Conservation (phyloP, 1,140 invertebrate species). For the Drosophila trapezifrons region DNA sequence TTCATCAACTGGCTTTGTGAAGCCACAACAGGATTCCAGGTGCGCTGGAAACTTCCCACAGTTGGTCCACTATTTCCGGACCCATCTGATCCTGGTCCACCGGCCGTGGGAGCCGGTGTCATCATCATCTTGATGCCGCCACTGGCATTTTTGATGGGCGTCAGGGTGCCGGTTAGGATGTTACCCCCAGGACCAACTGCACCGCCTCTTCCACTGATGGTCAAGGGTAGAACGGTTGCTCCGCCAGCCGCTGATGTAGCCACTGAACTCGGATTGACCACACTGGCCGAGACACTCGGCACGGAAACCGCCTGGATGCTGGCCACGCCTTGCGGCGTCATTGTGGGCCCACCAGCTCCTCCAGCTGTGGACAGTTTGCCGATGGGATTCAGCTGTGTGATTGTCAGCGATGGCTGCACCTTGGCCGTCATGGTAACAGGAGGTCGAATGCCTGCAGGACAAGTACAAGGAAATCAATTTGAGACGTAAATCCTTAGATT, state of each 20-base stretch:
- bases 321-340: conserved; percentile 68
- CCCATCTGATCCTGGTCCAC: conserved; percentile 1
- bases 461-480: background rate
- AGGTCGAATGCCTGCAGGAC: conserved; percentile 59
- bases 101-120: conserved; percentile 59
- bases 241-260: conserved; percentile 62
- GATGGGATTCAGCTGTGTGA: conserved; percentile 78
- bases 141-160: conserved; percentile 74
- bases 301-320: conserved; percentile 72
- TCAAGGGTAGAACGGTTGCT: conserved; percentile 75
- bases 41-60: conserved; percentile 38
- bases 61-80: conserved; percentile 10
- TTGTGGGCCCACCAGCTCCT: conserved; percentile 30
- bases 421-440: conserved; percentile 81
- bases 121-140: conserved; percentile 81
- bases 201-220: conserved; percentile 67
- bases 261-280: conserved; percentile 51
- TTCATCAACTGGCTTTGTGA: conserved; percentile 45
- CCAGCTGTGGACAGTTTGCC: conserved; percentile 62
- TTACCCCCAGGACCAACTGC: conserved; percentile 52
- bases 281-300: conserved; percentile 52
- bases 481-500: no score
- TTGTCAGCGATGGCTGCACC: conserved; percentile 81
- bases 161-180: conserved; percentile 75
- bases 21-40: conserved; percentile 58